Base-by-base conservation (phyloP, 1,140 invertebrate genomes). In the Hetaerina americana region DNA sequence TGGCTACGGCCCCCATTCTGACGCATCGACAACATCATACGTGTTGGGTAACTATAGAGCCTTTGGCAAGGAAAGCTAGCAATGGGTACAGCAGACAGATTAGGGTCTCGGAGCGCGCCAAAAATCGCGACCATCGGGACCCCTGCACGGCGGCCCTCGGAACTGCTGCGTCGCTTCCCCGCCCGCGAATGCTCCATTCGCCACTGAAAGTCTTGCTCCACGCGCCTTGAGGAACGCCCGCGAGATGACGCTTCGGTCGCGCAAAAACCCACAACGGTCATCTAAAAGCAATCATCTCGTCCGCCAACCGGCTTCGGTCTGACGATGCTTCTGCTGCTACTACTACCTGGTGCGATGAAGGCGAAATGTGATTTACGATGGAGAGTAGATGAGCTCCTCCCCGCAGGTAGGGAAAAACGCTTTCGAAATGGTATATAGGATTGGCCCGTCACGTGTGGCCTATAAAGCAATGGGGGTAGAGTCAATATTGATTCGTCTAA, bases 91-190 rank as follows among this genome's bases (percentile, higher is more conserved):
- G 22, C 40, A 57, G 40, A 57, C 31, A 40, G n/a, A 73, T 70
- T 73, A 71, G 71, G 70, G 72, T 73, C 40, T 66, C 66, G 66
- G 67, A 31, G 71, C 57, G 67, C 73, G 74, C 71, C 76, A 74
- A 75, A 76, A 77, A 77, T 81, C 81, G 80, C 81, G 81, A 81
- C 80, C 80, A 77, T 81, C 81, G 81, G 81, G 80, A 80, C 81
- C 81, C 80, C 79, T 78, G 74, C 75, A n/a, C 79, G 81, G 80
- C 78, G 80, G 75, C 73, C 75, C 76, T 76, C 77, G 80, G 78
- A 79, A 80, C 76, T 57, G 2, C n/a, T n/a, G 31, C 31, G 31
- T 40, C 31, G 18, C 18, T 18, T 40, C 31, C 12, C 10, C 66
- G 73, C 26, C 69, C 70, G 27, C 40, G 29, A n/a, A n/a, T n/a